Evolutionary conservation across 1,140 invertebrate genomes (phyloP).

Genomic region (Drosophila athabasca): DNA sequence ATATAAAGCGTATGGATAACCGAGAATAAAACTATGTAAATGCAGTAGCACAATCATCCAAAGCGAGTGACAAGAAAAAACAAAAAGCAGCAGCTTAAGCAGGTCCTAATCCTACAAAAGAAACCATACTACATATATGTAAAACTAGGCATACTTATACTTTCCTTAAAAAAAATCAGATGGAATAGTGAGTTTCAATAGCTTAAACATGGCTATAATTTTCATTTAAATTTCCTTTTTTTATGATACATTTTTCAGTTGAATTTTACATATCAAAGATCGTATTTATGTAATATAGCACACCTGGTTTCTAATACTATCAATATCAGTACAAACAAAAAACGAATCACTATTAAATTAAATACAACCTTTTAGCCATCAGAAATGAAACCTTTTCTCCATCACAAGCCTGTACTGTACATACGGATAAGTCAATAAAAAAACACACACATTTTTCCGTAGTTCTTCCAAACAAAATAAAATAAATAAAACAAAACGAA

Average conservation of each 20-base stretch:
- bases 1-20: constrained; percentile 12
- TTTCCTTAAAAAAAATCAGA: too few relatives aligned
- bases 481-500: constrained; percentile 13
- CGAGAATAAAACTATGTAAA: constrained; percentile 43
- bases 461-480: constrained; percentile 67
- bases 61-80: constrained; percentile 61
- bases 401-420: constrained; percentile 64
- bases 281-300: constrained; percentile 75
- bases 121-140: constrained; percentile 6
- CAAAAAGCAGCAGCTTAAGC: constrained; percentile 48
- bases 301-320: constrained; percentile 80
- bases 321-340: constrained; percentile 75
- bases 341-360: constrained; percentile 26
- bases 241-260: constrained; percentile 21
- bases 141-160: background rate
- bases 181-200: too few relatives aligned
- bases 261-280: constrained; percentile 76
- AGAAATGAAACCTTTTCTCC: constrained; percentile 41
- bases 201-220: too few relatives aligned
- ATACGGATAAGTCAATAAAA: constrained; percentile 73
- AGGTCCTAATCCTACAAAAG: constrained; percentile 47
- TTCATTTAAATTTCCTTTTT: background rate
- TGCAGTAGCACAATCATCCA: constrained; percentile 76
- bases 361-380: constrained; percentile 43
- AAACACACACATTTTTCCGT: constrained; percentile 45